A percentile compares a stretch with the other conserved stretches of the same genome.
These are phyloP conservation scores for Apteryx mantelli DNA, from an alignment of 2,113 vertebrate genomes.

Conservation along the genomic window DNA sequence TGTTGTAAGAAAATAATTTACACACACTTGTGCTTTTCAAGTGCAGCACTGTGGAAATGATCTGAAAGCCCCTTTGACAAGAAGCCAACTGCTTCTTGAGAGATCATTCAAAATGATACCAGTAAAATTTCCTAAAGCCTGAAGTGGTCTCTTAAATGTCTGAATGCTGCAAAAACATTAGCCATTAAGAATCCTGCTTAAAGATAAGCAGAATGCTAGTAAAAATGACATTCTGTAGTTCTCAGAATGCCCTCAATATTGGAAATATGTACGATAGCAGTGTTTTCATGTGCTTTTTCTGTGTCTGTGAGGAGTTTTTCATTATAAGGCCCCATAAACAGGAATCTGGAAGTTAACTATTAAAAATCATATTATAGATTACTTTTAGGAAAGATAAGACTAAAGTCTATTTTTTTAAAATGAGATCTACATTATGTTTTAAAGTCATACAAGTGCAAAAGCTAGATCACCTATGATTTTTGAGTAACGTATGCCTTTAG, in stretches of 20 bases:
- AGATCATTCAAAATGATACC: not conserved
- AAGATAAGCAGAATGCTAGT: not conserved
- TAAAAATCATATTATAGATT: not conserved
- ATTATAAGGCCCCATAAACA: not conserved
- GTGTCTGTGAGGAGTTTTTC: not conserved
- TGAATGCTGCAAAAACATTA: not conserved
- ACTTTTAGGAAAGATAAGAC: not conserved
- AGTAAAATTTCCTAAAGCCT: not conserved
- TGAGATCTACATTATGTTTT: fast-evolving
- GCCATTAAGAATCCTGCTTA: not conserved
- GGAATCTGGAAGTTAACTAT: not conserved
- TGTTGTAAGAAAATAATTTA: not conserved
- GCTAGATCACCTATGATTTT: not conserved
- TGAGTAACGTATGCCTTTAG: not conserved
- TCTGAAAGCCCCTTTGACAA: not conserved
- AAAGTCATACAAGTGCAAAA: not conserved
- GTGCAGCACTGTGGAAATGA: not conserved
- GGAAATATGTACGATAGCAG: not conserved
- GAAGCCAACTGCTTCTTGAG: not conserved
- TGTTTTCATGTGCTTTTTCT: not conserved
- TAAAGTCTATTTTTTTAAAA: not conserved
- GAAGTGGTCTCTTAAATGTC: not conserved
- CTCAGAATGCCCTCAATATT: not conserved
- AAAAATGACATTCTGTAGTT: not conserved
- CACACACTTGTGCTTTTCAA: not conserved